phyloP scores from a whole-genome alignment of 2,888 invertebrate species.

The Machimus rusticus region DNA sequence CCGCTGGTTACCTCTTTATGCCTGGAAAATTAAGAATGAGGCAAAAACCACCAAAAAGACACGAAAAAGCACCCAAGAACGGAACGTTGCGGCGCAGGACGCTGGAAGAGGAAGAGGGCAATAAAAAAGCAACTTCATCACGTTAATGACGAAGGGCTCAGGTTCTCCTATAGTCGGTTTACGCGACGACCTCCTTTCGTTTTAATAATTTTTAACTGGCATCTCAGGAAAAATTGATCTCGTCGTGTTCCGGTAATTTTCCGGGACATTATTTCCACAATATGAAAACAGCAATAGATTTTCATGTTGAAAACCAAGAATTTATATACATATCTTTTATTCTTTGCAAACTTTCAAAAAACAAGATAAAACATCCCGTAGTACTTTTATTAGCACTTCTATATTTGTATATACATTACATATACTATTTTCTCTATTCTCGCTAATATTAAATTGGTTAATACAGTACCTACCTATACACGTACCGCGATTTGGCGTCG shows the following conservation, averaged over 20 bases:
- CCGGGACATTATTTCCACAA: neutral
- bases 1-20: conserved; percentile 51
- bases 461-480: too few species aligned
- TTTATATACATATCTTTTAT: neutral
- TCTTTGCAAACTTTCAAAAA: too few species aligned
- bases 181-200: neutral
- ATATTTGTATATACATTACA: too few species aligned
- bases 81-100: neutral
- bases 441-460: neutral
- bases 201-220: neutral
- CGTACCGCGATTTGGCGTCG: neutral
- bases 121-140: conserved; percentile 37
- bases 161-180: conserved; percentile 24
- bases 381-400: neutral
- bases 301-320: neutral
- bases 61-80: conserved; percentile 7
- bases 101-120: conserved; percentile 1
- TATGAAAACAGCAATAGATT: neutral
- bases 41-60: conserved; percentile 34
- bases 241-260: neutral
- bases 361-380: too few species aligned
- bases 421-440: neutral
- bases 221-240: neutral
- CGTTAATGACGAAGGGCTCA: conserved; percentile 37
- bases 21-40: conserved; percentile 39